A percentile compares a stretch with the other conserved stretches of the same genome.
Evolutionary conservation across 2,797 vertebrate genomes (phyloP).

Genomic region (Acanthurus lineatus): DNA sequence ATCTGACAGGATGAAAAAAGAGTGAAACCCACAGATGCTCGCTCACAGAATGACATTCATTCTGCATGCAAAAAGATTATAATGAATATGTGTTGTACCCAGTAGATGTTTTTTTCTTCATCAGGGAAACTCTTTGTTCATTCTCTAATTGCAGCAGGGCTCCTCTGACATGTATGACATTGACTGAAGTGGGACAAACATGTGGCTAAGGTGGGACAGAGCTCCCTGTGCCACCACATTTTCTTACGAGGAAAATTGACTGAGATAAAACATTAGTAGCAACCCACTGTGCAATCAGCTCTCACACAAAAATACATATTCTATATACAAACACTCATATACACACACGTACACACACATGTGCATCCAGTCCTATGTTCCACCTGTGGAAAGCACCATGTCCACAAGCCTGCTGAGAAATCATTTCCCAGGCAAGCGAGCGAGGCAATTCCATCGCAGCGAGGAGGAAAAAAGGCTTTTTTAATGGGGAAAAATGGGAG

Average conservation of each 20-base stretch:
- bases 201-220: not conserved
- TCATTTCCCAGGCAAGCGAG: conserved; percentile 68
- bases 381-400: conserved; percentile 63
- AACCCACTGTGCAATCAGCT: conserved; percentile 1
- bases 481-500: conserved; percentile 83
- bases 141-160: not conserved
- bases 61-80: conserved; percentile 10
- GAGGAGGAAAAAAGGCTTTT: conserved; percentile 64
- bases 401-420: conserved; percentile 72
- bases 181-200: not conserved
- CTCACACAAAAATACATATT: not conserved
- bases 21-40: not conserved
- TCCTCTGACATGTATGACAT: not conserved
- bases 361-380: conserved; percentile 39
- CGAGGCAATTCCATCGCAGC: conserved; percentile 71
- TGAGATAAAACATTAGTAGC: conserved; percentile 47
- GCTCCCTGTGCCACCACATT: conserved; percentile 25
- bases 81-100: not conserved
- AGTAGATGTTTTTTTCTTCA: not conserved
- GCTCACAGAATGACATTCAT: not conserved
- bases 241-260: conserved; percentile 34
- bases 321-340: conserved; percentile 31
- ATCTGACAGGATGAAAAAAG: conserved; percentile 53
- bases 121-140: conserved; percentile 1
- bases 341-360: not conserved